These are phyloP conservation scores for Clarias platycephalus DNA, from an alignment of 2,797 vertebrate species.

Conservation along the genomic window DNA sequence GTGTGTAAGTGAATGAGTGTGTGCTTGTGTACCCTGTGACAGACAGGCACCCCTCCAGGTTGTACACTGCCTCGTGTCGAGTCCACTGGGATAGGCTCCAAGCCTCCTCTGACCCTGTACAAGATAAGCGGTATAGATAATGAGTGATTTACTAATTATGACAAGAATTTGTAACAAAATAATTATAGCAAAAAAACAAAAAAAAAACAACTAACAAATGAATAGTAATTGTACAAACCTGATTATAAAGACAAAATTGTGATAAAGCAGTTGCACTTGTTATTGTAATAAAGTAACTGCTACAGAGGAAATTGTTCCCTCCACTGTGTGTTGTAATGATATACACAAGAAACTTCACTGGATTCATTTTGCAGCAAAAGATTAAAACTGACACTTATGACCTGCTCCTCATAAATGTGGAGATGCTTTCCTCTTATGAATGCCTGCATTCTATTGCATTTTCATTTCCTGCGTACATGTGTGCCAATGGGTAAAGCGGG, in stretches of 20 bases:
- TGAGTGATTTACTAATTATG: background rate
- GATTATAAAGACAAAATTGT: background rate
- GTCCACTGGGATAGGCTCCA: no score
- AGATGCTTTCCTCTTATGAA: conserved; percentile 23
- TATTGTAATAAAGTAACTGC: background rate
- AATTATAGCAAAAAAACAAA: background rate
- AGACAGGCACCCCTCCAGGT: no score
- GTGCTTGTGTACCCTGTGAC: no score
- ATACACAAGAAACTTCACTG: background rate
- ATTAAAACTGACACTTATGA: background rate
- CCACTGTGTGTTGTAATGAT: background rate
- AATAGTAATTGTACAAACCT: background rate
- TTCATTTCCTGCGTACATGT: conserved; percentile 32
- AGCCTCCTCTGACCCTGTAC: no score
- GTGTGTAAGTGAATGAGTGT: no score
- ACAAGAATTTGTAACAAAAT: background rate
- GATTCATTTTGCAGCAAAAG: background rate
- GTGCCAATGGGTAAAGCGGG: conserved; percentile 18
- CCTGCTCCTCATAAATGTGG: background rate
- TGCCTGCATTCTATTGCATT: conserved; percentile 5
- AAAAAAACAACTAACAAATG: no score
- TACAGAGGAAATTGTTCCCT: background rate
- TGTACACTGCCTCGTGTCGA: no score
- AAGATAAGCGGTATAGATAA: no score
- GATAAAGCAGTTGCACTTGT: background rate